Conservation (phyloP, 2,113 vertebrate species). For the Eolophus roseicapilla region DNA sequence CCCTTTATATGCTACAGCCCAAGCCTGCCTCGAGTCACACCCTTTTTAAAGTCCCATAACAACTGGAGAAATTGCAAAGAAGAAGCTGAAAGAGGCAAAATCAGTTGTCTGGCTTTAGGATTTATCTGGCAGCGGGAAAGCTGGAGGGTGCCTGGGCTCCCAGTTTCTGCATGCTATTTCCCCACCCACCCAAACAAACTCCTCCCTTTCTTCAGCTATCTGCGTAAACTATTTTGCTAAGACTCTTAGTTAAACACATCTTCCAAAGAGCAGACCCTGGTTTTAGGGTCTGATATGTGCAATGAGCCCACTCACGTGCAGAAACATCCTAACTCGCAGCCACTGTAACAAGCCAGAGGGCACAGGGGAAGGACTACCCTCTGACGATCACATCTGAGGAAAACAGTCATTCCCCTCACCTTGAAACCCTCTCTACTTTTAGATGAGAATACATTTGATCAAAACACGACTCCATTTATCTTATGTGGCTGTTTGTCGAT, state of each 20-base stretch:
- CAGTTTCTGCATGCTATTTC: neutral
- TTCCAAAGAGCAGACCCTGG: neutral
- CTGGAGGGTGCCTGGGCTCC: neutral
- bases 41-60: neutral
- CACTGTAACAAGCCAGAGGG: neutral
- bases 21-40: neutral
- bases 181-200: neutral
- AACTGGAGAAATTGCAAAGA: neutral
- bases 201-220: neutral
- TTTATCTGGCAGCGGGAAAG: neutral
- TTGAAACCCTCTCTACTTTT: constrained; percentile 39
- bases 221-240: neutral
- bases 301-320: neutral
- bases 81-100: neutral
- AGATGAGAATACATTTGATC: constrained; percentile 59
- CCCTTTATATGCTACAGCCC: neutral
- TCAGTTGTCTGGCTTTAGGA: neutral
- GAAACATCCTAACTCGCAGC: neutral
- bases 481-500: constrained; percentile 72
- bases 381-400: constrained; percentile 24
- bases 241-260: neutral
- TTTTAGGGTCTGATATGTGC: neutral
- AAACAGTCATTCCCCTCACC: constrained; percentile 16
- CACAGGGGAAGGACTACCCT: neutral
- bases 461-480: constrained; percentile 56